Base-by-base conservation (phyloP, 2,888 invertebrate genomes). In the Xylocampa areola region DNA sequence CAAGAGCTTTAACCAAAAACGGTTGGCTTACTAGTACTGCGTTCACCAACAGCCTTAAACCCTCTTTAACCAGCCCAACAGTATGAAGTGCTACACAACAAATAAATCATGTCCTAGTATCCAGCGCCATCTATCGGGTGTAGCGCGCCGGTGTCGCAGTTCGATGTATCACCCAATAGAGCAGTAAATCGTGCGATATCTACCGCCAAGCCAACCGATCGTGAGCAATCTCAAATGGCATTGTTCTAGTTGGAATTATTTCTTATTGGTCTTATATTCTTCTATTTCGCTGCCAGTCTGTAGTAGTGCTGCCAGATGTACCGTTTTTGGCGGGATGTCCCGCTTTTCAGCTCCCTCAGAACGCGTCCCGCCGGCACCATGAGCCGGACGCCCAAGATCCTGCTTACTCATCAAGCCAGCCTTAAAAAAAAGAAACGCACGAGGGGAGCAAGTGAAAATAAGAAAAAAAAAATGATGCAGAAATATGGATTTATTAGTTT, bases 161-260 rank as follows among this genome's bases (percentile, higher is more conserved):
- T 76, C 69, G 77, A 86, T 78, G 78, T 82, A 87, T 86, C 79
- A 82, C 44, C 74, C 77, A 77, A 84, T 83, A 84, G 78, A 80
- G 81, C 79, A 85, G 81, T 86, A 86, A 86, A 87, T 87, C 79
- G 74, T 73, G 68, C 68, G 68, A 75, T 85, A 84, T 80, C 78
- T 69, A 75, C 68, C 62, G 62, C 62, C 60, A 62, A 66, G 62
- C 62, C 60, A 62, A 66, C 52, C 61, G 81, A 84, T 85, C 84
- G 81, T 80, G 80, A 75, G 72, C 74, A 76, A 84, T 82, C 78
- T 74, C 45, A 50, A 23, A 51, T 8, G 44, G 62, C 27, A 7
- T 11, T 1, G 0, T 57, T 6, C 49, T 48, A 33, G 7, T 52
- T 57, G 4, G 36, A 0, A 23, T 4, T 41, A 1, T 35, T 27